Conservation (phyloP, 2,113 vertebrate species). For the Tragelaphus scriptus region DNA sequence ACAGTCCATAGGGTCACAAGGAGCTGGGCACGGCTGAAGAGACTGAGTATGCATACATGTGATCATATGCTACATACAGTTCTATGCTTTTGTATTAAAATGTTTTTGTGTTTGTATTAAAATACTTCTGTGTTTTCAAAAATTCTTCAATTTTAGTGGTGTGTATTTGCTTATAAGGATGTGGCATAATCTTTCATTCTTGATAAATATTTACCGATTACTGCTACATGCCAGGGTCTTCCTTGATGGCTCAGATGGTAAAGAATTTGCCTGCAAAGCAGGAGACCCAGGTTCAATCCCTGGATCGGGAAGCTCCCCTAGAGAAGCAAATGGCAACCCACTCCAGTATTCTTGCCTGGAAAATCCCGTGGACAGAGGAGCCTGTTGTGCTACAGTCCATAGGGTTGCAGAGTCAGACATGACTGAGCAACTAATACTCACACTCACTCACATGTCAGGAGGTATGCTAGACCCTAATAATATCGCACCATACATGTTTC, state of each 20-base stretch:
- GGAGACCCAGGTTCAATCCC: background rate
- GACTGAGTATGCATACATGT: background rate
- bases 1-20: background rate
- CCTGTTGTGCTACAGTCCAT: background rate
- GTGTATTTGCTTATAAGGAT: background rate
- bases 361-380: background rate
- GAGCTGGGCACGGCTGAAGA: fast-evolving
- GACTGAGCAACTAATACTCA: background rate
- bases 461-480: background rate
- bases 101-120: background rate
- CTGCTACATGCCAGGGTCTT: background rate
- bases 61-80: background rate
- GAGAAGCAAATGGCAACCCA: background rate
- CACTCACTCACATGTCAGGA: background rate
- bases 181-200: background rate
- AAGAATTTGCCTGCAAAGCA: background rate
- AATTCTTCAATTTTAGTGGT: background rate
- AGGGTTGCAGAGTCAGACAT: background rate
- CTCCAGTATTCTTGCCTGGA: background rate
- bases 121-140: background rate
- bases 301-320: fast-evolving
- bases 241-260: background rate
- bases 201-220: background rate
- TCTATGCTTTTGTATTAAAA: background rate
- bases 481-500: background rate